Conservation (phyloP, 92 coral and sea anemone species). For the Parazoanthus darwini region DNA sequence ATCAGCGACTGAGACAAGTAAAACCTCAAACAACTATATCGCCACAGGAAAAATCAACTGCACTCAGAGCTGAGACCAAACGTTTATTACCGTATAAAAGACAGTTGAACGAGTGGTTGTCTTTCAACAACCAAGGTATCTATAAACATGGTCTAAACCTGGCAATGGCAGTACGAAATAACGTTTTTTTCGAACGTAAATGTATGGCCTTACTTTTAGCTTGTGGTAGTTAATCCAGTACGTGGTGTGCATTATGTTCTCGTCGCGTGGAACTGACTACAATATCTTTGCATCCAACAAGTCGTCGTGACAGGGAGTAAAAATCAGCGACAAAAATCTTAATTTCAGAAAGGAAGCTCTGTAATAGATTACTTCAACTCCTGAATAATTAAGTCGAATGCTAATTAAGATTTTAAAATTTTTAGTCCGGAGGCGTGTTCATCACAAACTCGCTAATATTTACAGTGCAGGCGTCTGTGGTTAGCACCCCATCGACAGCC, state of each 20-base stretch:
- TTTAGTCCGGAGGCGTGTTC: background rate
- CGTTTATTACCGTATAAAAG: too few relatives aligned
- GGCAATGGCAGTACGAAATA: too few relatives aligned
- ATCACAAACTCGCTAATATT: background rate
- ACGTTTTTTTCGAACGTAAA: too few relatives aligned
- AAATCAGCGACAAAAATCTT: background rate
- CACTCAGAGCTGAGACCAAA: too few relatives aligned
- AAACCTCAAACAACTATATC: too few relatives aligned
- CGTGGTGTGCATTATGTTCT: background rate
- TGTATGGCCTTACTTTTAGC: conserved; percentile 11
- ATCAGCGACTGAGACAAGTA: too few relatives aligned
- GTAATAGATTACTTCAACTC: conserved; percentile 5
- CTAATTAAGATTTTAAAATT: background rate
- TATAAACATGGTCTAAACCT: too few relatives aligned
- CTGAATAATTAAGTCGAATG: conserved; percentile 12
- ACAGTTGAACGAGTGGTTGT: too few relatives aligned
- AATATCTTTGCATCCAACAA: background rate
- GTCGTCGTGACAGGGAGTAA: background rate
- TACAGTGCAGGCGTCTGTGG: background rate
- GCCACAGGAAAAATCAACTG: too few relatives aligned
- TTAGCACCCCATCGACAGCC: background rate
- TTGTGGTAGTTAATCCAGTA: conserved; percentile 27
- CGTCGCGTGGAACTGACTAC: background rate
- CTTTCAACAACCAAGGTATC: too few relatives aligned
- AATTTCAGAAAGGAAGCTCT: background rate